A percentile compares a stretch with the other conserved stretches of the same genome.
Evolutionary conservation across 2,797 vertebrate genomes (phyloP).

Genomic region (Phylloscopus collybita): DNA sequence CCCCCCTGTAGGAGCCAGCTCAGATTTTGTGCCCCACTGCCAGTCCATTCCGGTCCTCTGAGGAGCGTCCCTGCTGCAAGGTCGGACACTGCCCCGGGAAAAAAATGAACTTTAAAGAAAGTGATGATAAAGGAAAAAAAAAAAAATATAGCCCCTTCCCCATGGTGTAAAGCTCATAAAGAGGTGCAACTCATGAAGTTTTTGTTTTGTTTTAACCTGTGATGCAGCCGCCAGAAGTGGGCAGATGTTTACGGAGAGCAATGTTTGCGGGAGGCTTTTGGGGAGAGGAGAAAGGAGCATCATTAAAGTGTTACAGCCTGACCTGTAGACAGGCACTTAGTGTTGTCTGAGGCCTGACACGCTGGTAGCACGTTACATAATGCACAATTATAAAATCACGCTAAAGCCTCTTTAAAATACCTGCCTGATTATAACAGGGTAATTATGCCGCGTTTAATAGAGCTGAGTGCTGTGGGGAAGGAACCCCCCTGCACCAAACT

Average conservation of each 20-base stretch:
- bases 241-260: not conserved
- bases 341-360: conserved; percentile 36
- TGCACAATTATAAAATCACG: conserved; percentile 46
- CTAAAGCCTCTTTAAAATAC: conserved; percentile 47
- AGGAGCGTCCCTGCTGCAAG: not conserved
- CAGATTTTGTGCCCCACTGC: not conserved
- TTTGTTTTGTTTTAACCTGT: fast-evolving
- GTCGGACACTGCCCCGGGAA: not conserved
- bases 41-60: not conserved
- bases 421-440: conserved; percentile 20
- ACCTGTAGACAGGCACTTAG: not conserved
- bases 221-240: not conserved
- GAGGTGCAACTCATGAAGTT: not conserved
- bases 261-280: not conserved
- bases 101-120: not conserved
- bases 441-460: not conserved
- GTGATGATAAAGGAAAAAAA: not conserved
- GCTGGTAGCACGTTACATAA: conserved; percentile 42
- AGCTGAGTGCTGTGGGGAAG: not conserved
- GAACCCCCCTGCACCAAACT: not conserved
- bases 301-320: not conserved
- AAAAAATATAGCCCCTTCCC: not conserved
- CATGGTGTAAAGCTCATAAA: fast-evolving
- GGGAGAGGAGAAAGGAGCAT: not conserved
- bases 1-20: not conserved